A percentile compares a stretch with the other conserved stretches of the same genome.
phyloP scores from a whole-genome alignment of 2,888 invertebrate genomes.

The Hypercompe scribonia region DNA sequence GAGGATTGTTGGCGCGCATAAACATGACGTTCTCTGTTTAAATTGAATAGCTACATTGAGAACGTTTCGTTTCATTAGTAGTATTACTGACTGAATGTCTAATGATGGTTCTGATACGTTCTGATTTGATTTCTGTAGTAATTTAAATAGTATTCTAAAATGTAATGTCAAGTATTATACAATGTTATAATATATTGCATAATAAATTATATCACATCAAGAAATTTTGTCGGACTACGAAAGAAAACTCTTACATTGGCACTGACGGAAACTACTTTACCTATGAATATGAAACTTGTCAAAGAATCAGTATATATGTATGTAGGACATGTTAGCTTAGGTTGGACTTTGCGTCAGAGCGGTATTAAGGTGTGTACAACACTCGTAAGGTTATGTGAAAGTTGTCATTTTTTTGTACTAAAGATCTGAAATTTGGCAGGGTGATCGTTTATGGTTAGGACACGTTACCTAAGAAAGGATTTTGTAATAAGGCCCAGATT shows the following conservation, averaged over 20 bases:
- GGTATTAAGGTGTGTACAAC: background rate
- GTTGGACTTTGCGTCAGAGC: background rate
- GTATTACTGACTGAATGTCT: slow-evolving; percentile 32
- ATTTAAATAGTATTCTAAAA: background rate
- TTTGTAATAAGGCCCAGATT: background rate
- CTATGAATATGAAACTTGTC: background rate
- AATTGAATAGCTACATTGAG: slow-evolving; percentile 38
- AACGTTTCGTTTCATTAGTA: slow-evolving; percentile 44
- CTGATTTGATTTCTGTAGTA: background rate
- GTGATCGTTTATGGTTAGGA: background rate
- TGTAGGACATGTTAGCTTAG: background rate
- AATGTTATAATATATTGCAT: too few species aligned
- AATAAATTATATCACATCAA: background rate
- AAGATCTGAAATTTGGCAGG: background rate
- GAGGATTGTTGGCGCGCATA: slow-evolving; percentile 27
- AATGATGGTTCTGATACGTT: slow-evolving; percentile 17
- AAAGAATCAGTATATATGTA: background rate
- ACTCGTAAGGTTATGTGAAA: background rate
- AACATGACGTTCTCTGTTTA: slow-evolving; percentile 21
- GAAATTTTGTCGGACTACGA: background rate
- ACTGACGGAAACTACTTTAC: background rate
- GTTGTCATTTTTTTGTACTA: background rate
- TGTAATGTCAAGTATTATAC: too few species aligned
- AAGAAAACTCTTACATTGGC: background rate
- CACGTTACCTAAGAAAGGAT: background rate